phyloP scores from a whole-genome alignment of 2,797 vertebrate genomes.

The Ammospiza maritima region DNA sequence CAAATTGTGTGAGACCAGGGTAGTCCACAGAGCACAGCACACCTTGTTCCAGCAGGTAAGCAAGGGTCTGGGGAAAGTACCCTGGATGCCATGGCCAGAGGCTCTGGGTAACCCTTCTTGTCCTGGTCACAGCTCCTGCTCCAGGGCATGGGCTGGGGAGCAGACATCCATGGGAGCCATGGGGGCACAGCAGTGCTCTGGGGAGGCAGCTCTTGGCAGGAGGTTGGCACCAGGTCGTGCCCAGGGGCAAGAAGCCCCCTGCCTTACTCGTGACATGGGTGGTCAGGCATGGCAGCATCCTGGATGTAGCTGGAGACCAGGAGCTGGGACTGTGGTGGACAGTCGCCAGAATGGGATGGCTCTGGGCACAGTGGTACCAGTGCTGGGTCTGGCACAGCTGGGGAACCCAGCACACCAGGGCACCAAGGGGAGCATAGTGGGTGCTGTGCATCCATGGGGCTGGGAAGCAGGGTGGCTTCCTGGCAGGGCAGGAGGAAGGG shows the following conservation, averaged over 20 bases:
- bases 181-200: neutral
- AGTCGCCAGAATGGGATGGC: neutral
- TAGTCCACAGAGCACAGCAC: neutral
- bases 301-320: neutral
- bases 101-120: neutral
- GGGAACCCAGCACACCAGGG: no score
- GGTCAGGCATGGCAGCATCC: neutral
- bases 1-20: neutral
- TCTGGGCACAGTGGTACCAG: no score
- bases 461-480: neutral
- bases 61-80: neutral
- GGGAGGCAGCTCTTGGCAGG: neutral
- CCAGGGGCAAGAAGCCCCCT: neutral
- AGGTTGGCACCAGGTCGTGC: neutral
- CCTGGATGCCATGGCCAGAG: accelerated
- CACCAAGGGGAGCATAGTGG: accelerated
- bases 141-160: neutral
- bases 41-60: constrained; percentile 20
- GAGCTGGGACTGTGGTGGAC: neutral
- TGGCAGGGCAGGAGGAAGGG: neutral
- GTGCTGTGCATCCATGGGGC: neutral
- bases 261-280: accelerated
- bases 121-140: neutral
- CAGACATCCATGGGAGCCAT: accelerated
- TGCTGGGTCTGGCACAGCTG: neutral